phyloP scores from a whole-genome alignment of 2,797 vertebrate species.

The Crotalus adamanteus region DNA sequence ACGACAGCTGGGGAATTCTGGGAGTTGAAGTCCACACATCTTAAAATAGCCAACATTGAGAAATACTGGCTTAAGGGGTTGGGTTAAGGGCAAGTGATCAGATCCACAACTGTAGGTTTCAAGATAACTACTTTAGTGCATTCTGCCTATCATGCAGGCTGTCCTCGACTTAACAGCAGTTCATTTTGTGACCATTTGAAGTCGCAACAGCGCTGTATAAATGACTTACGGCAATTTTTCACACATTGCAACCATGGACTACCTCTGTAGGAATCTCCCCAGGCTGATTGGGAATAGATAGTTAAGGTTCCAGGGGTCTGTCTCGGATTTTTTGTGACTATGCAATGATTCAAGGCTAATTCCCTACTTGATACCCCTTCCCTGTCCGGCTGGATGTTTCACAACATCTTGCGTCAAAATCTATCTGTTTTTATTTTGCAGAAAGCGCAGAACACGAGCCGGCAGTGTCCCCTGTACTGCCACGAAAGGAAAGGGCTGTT shows the following conservation, averaged over 20 bases:
- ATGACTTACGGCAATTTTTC: too few species aligned
- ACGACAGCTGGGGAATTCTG: neutral
- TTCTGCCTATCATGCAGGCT: too few species aligned
- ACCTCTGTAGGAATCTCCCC: too few species aligned
- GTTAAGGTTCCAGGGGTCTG: neutral
- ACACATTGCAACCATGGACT: too few species aligned
- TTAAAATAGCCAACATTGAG: neutral
- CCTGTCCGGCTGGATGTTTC: neutral
- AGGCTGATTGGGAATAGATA: neutral
- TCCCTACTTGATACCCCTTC: neutral
- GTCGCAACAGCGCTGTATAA: too few species aligned
- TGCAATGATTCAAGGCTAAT: neutral
- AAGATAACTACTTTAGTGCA: neutral
- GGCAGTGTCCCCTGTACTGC: constrained; percentile 85
- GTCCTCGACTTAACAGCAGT: too few species aligned
- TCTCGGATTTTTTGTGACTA: neutral
- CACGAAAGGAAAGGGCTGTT: constrained; percentile 84
- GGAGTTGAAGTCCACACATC: neutral
- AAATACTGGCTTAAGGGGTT: neutral
- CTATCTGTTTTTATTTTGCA: constrained; percentile 58
- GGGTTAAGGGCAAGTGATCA: neutral
- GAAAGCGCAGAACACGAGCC: constrained; percentile 83
- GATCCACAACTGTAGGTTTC: neutral
- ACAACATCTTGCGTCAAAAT: neutral
- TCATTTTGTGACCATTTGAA: too few species aligned